Conservation (phyloP, 1,140 invertebrate species). For the Drosophila truncata region DNA sequence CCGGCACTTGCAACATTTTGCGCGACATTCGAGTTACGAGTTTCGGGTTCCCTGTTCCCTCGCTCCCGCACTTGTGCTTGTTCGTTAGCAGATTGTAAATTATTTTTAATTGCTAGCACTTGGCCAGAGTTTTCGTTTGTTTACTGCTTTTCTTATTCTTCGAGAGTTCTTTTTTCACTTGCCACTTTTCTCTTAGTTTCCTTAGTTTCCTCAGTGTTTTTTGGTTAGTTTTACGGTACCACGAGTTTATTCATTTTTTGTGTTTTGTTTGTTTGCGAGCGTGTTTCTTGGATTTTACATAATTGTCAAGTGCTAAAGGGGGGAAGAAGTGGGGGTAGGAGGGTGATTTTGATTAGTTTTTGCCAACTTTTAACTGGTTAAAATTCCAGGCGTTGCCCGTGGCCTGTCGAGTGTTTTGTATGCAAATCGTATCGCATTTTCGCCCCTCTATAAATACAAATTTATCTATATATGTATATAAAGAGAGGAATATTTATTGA, state of each 20-base stretch:
- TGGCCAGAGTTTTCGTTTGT: slow-evolving; percentile 47
- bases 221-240: slow-evolving; percentile 72
- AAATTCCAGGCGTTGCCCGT: slow-evolving; percentile 48
- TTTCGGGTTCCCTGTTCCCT: slow-evolving; percentile 15
- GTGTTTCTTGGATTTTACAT: slow-evolving; percentile 66
- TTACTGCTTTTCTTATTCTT: slow-evolving; percentile 10
- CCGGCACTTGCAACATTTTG: slow-evolving; percentile 81
- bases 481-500: slow-evolving; percentile 3
- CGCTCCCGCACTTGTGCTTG: slow-evolving; percentile 14
- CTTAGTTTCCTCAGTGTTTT: slow-evolving; percentile 35
- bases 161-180: slow-evolving; percentile 32
- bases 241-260: slow-evolving; percentile 81
- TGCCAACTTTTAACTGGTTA: slow-evolving; percentile 52
- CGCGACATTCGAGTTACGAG: slow-evolving; percentile 66
- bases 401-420: slow-evolving; percentile 65
- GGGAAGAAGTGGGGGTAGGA: neutral
- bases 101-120: slow-evolving; percentile 80
- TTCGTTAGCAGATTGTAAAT: slow-evolving; percentile 51
- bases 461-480: slow-evolving; percentile 13
- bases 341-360: slow-evolving; percentile 64
- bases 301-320: slow-evolving; percentile 66
- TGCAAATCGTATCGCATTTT: slow-evolving; percentile 65
- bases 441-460: slow-evolving; percentile 37
- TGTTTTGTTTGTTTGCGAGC: slow-evolving; percentile 45
- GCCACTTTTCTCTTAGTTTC: slow-evolving; percentile 14